A percentile compares a stretch with the other conserved stretches of the same genome.
phyloP scores from a whole-genome alignment of 2,797 vertebrate genomes.

The Scleropages formosus region DNA sequence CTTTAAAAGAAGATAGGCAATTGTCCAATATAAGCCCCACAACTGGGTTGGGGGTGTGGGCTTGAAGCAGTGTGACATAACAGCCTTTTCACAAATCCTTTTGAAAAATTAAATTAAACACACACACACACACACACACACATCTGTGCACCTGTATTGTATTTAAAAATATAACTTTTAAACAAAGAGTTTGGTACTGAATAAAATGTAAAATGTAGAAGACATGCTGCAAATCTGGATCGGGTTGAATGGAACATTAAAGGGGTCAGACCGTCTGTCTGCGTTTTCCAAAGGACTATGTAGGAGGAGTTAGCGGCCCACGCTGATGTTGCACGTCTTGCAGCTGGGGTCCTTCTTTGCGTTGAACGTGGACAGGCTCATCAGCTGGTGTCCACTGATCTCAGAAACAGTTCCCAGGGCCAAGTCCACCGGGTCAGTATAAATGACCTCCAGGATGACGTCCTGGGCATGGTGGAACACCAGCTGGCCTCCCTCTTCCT shows the following conservation, averaged over 20 bases:
- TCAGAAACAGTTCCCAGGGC: conserved; percentile 85
- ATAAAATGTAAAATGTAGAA: conserved; percentile 63
- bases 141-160: conserved; percentile 46
- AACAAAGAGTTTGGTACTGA: conserved; percentile 48
- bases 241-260: conserved; percentile 69
- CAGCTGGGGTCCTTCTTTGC: conserved; percentile 99
- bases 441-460: conserved; percentile 98
- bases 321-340: conserved; percentile 99
- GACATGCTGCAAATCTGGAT: conserved; percentile 67
- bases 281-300: conserved; percentile 34
- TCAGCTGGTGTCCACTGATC: conserved; percentile 97
- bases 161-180: conserved; percentile 27
- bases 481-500: conserved; percentile 71
- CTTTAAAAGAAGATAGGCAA: conserved; percentile 76
- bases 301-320: conserved; percentile 80
- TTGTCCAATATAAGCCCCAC: conserved; percentile 51
- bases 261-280: conserved; percentile 49
- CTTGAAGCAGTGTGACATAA: conserved; percentile 62
- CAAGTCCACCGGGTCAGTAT: conserved; percentile 93
- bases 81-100: conserved; percentile 54
- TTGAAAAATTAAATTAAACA: conserved; percentile 53
- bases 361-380: conserved; percentile 93
- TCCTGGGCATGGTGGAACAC: conserved; percentile 95
- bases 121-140: conserved; percentile 56
- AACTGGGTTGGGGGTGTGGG: conserved; percentile 65